phyloP scores from a whole-genome alignment of 2,888 invertebrate species.

The Ptilodon capucinus region DNA sequence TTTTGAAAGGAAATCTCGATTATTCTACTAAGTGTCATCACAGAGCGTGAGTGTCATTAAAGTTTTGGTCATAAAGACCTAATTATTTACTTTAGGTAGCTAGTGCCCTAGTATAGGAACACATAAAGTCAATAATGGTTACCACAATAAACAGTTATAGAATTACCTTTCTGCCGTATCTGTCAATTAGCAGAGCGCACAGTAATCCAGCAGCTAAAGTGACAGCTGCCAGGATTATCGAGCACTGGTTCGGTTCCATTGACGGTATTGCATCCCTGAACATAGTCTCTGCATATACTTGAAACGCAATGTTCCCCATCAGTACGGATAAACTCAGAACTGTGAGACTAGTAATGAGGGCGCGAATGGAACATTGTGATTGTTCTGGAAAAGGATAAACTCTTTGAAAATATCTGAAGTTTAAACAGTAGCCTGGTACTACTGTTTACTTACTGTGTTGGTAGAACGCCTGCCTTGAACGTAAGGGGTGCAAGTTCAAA shows the following conservation, averaged over 20 bases:
- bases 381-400: slow-evolving; percentile 40
- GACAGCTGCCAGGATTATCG: slow-evolving; percentile 54
- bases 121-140: too few relatives aligned
- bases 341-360: slow-evolving; percentile 43
- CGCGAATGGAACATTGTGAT: slow-evolving; percentile 59
- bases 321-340: slow-evolving; percentile 49
- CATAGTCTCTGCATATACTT: slow-evolving; percentile 64
- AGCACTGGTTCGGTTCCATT: slow-evolving; percentile 55
- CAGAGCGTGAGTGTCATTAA: too few relatives aligned
- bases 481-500: too few relatives aligned
- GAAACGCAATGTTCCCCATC: slow-evolving; percentile 63
- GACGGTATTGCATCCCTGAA: slow-evolving; percentile 62
- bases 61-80: too few relatives aligned
- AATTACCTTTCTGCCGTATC: slow-evolving; percentile 58
- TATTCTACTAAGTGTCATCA: too few relatives aligned
- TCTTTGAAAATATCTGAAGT: neutral
- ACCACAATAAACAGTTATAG: neutral
- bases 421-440: too few relatives aligned
- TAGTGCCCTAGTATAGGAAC: too few relatives aligned
- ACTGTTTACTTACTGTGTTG: too few relatives aligned
- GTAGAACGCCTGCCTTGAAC: too few relatives aligned
- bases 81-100: too few relatives aligned
- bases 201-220: slow-evolving; percentile 48
- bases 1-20: too few relatives aligned
- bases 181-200: slow-evolving; percentile 52